These are phyloP conservation scores for Dicaeum eximium DNA, from an alignment of 2,113 vertebrate species.

Conservation along the genomic window DNA sequence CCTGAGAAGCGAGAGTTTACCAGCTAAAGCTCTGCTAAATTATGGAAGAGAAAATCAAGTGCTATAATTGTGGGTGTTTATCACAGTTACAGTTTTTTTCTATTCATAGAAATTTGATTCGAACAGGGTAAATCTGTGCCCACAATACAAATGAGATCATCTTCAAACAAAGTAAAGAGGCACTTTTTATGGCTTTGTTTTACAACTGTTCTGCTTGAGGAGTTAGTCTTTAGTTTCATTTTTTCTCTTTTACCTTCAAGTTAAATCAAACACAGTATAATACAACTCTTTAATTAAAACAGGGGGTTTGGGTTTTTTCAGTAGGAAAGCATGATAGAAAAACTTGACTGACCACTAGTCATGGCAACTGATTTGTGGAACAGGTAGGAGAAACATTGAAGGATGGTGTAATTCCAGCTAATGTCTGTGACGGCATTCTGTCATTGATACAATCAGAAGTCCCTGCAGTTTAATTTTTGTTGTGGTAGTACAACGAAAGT, in stretches of 20 bases:
- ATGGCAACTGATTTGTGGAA: neutral
- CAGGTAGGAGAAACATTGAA: neutral
- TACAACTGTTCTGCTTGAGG: neutral
- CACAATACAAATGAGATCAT: conserved; percentile 51
- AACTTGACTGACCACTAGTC: neutral
- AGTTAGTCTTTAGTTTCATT: neutral
- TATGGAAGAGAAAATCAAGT: conserved; percentile 60
- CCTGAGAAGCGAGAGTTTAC: neutral
- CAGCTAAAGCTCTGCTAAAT: conserved; percentile 27
- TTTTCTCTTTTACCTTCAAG: neutral
- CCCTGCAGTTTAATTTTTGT: neutral
- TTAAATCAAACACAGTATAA: neutral
- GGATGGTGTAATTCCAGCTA: neutral
- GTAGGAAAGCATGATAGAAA: neutral
- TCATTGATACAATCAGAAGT: neutral
- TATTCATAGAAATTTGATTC: conserved; percentile 55
- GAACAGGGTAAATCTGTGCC: conserved; percentile 46
- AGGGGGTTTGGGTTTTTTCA: neutral
- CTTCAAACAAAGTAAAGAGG: conserved; percentile 32
- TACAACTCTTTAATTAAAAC: neutral
- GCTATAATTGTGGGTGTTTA: conserved; percentile 62
- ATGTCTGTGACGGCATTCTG: neutral
- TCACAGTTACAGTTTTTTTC: conserved; percentile 49
- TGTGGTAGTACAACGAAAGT: neutral
- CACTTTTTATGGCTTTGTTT: conserved; percentile 42